phyloP scores from a whole-genome alignment of 2,797 vertebrate genomes.

The Rousettus madagascariensis region DNA sequence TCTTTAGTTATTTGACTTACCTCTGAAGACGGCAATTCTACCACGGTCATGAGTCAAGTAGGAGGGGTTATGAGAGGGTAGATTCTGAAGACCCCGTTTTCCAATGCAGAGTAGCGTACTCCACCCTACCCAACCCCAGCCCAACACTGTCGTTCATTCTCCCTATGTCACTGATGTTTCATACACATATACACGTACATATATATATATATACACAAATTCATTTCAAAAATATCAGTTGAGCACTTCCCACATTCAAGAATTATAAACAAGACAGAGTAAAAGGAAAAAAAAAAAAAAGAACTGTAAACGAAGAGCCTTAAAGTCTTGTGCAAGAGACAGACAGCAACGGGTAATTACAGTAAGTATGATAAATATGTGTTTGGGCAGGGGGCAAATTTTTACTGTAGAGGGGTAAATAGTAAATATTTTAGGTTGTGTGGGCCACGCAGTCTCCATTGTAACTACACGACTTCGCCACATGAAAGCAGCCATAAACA shows the following conservation, averaged over 20 bases:
- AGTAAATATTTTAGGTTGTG: conserved; percentile 57
- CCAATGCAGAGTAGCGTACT: background rate
- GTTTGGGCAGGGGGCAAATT: background rate
- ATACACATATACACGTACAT: background rate
- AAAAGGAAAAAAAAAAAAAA: too few species aligned
- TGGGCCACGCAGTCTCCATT: background rate
- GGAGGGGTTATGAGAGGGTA: background rate
- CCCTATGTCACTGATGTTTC: background rate
- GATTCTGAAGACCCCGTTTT: background rate
- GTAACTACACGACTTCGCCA: conserved; percentile 6
- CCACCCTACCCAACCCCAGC: background rate
- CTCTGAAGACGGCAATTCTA: background rate
- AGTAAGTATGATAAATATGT: background rate
- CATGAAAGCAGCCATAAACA: conserved; percentile 36
- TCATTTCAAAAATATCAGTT: background rate
- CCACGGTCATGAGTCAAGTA: background rate
- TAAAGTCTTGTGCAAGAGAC: conserved; percentile 47
- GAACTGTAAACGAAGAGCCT: conserved; percentile 35
- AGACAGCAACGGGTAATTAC: background rate
- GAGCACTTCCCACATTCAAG: background rate
- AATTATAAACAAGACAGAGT: too few species aligned
- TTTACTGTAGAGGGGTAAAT: background rate
- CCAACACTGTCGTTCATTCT: background rate
- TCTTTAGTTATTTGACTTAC: background rate
- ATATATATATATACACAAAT: background rate